phyloP scores from a whole-genome alignment of 35 echinoderm and acorn worm species.

The Apostichopus parvimensis region DNA sequence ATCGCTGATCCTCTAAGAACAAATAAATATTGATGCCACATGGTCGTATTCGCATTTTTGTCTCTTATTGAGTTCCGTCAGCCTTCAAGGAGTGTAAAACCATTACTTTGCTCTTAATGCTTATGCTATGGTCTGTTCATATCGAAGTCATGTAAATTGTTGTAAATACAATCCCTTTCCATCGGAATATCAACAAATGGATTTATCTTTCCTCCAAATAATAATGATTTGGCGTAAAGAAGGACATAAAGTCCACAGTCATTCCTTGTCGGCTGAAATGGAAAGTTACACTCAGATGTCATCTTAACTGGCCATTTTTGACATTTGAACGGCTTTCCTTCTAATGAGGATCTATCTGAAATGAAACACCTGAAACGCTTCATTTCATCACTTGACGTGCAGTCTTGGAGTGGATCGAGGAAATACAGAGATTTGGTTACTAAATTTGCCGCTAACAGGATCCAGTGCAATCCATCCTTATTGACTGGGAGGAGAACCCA shows the following conservation, averaged over 20 bases:
- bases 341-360: neutral
- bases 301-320: neutral
- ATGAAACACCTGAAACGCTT: neutral
- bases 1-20: too few relatives aligned
- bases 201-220: neutral
- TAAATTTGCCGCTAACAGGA: neutral
- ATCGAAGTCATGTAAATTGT: neutral
- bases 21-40: too few relatives aligned
- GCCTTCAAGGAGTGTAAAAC: too few relatives aligned
- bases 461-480: neutral
- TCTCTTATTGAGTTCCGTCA: too few relatives aligned
- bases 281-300: neutral
- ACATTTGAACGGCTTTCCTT: neutral
- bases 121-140: neutral
- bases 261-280: neutral
- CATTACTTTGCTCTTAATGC: too few relatives aligned
- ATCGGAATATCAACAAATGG: neutral
- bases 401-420: conserved; percentile 6
- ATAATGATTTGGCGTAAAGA: neutral
- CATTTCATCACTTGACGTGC: neutral
- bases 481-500: neutral
- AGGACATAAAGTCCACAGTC: neutral
- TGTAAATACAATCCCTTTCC: neutral
- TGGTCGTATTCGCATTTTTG: too few relatives aligned
- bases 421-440: neutral